phyloP scores from a whole-genome alignment of 2,888 invertebrate species.

The Petrophora chlorosata region DNA sequence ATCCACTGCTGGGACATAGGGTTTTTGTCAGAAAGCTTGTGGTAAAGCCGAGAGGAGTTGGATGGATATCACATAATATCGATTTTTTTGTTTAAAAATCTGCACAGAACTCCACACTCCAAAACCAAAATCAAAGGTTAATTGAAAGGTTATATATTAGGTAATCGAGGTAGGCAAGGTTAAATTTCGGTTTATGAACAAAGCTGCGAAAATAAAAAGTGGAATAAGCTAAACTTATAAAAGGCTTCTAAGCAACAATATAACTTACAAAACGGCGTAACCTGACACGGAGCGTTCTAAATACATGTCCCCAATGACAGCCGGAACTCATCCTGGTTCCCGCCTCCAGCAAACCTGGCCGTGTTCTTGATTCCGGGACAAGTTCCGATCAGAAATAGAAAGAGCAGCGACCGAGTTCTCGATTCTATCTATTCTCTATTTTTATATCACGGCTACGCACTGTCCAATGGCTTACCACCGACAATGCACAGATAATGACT shows the following conservation, averaged over 20 bases:
- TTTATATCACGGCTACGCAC: constrained; percentile 63
- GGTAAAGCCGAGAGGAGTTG: no score
- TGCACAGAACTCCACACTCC: no score
- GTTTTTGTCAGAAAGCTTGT: no score
- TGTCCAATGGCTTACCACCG: constrained; percentile 52
- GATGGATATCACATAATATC: no score
- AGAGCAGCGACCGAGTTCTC: constrained; percentile 69
- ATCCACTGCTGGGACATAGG: no score
- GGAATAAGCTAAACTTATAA: neutral
- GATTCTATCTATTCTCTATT: constrained; percentile 68
- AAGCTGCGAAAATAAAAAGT: no score
- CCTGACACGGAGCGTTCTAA: constrained; percentile 52
- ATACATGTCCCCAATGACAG: constrained; percentile 57
- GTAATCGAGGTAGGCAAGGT: no score
- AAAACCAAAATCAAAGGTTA: no score
- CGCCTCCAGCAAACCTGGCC: constrained; percentile 55
- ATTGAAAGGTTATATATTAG: no score
- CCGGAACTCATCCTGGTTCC: constrained; percentile 49
- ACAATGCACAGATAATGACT: constrained; percentile 55
- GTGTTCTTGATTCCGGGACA: constrained; percentile 67
- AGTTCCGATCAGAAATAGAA: constrained; percentile 71
- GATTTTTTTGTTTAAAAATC: no score
- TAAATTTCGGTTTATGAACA: no score
- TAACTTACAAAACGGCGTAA: constrained; percentile 45
- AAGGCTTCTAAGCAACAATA: constrained; percentile 8